These are phyloP conservation scores for Okapia johnstoni DNA, from an alignment of 2,113 vertebrate genomes.

Conservation along the genomic window DNA sequence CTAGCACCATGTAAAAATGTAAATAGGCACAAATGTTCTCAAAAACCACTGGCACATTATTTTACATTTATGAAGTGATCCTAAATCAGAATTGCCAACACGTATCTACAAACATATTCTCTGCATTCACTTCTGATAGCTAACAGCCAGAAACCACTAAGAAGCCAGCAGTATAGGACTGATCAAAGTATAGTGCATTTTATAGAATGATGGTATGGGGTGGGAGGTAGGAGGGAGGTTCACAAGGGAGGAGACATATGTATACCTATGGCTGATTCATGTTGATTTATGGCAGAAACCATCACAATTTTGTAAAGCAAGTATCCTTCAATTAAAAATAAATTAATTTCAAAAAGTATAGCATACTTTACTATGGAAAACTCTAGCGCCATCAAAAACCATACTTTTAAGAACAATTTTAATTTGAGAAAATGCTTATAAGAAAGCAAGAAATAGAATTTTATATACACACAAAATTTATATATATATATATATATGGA, in stretches of 20 bases:
- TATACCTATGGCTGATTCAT: neutral
- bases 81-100: neutral
- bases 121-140: neutral
- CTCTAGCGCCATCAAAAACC: neutral
- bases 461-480: too few species aligned
- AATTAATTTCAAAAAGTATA: neutral
- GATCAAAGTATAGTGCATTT: neutral
- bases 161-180: neutral
- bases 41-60: neutral
- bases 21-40: neutral
- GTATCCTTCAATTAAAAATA: neutral
- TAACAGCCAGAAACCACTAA: neutral
- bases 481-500: neutral
- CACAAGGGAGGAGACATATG: neutral
- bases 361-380: neutral
- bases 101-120: neutral
- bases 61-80: neutral
- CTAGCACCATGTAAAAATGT: neutral
- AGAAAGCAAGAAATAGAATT: neutral
- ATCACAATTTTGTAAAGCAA: neutral
- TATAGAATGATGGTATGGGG: neutral
- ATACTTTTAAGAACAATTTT: neutral
- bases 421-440: neutral
- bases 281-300: neutral
- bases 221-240: neutral